phyloP scores from a whole-genome alignment of 2,888 invertebrate species.

The Eilema griseolum region DNA sequence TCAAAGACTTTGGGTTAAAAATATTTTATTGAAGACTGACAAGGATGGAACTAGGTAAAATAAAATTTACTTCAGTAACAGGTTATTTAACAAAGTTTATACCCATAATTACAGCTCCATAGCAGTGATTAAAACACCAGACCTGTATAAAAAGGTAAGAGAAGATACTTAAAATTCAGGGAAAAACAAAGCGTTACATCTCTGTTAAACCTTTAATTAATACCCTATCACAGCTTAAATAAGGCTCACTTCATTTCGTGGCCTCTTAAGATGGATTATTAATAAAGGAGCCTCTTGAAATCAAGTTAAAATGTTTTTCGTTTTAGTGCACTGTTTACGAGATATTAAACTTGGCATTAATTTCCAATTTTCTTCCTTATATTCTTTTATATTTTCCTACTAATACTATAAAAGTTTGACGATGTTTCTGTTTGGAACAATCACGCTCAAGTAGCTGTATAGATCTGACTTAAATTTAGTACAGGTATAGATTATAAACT shows the following conservation, averaged over 20 bases:
- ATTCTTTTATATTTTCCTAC: too few relatives aligned
- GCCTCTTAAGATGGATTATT: background rate
- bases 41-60: background rate
- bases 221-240: background rate
- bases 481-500: too few relatives aligned
- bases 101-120: background rate
- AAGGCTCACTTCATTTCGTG: conserved; percentile 4
- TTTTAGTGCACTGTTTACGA: background rate
- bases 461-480: too few relatives aligned
- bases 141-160: conserved; percentile 1
- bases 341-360: background rate
- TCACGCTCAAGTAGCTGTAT: too few relatives aligned
- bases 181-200: background rate
- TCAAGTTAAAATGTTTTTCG: conserved; percentile 7
- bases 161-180: conserved; percentile 1
- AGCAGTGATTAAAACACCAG: background rate
- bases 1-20: too few relatives aligned
- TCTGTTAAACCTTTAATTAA: background rate
- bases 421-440: too few relatives aligned
- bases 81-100: background rate
- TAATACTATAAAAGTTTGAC: too few relatives aligned
- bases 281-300: conserved; percentile 1
- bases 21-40: too few relatives aligned
- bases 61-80: background rate
- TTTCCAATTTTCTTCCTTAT: background rate